A percentile compares a stretch with the other conserved stretches of the same genome.
Evolutionary conservation across 2,113 vertebrate genomes (phyloP).

Genomic region (Kryptolebias marmoratus): DNA sequence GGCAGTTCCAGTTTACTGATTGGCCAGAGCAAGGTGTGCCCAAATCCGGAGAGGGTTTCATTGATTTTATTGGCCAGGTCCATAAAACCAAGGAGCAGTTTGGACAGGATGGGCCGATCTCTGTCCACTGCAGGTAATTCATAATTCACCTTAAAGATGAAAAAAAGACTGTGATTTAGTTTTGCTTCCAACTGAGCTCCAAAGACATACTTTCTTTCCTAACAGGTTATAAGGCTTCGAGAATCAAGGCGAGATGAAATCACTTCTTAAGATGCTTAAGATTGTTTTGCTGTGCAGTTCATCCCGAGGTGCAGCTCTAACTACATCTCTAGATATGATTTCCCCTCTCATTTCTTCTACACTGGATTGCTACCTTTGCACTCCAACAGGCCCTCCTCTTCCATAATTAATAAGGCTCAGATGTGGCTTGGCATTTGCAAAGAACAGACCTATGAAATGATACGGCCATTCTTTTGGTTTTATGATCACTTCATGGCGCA

Average conservation of each 20-base stretch:
- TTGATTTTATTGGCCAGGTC: slow-evolving; percentile 97
- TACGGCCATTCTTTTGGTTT: slow-evolving; percentile 61
- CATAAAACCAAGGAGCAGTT: slow-evolving; percentile 99
- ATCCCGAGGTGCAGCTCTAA: slow-evolving; percentile 38
- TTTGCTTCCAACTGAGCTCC: background rate
- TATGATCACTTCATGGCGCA: slow-evolving; percentile 52
- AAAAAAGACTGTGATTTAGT: background rate
- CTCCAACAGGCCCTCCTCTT: slow-evolving; percentile 61
- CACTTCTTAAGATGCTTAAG: slow-evolving; percentile 30
- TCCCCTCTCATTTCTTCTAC: slow-evolving; percentile 38
- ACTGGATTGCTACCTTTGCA: slow-evolving; percentile 27
- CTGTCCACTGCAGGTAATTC: slow-evolving; percentile 96
- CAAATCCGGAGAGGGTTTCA: slow-evolving; percentile 97
- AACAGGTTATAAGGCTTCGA: slow-evolving; percentile 10
- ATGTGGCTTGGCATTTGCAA: slow-evolving; percentile 71
- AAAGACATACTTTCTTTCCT: slow-evolving; percentile 9
- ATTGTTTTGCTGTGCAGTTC: slow-evolving; percentile 47
- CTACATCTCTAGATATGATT: slow-evolving; percentile 57
- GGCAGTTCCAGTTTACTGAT: slow-evolving; percentile 99
- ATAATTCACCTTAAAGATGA: background rate
- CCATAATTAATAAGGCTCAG: slow-evolving; percentile 74
- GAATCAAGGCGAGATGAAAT: slow-evolving; percentile 33
- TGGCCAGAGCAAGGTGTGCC: slow-evolving; percentile 98
- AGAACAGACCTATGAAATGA: slow-evolving; percentile 60
- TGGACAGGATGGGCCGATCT: slow-evolving; percentile 97